Conservation (phyloP, 2,113 vertebrate genomes). For the Lasiurus borealis region DNA sequence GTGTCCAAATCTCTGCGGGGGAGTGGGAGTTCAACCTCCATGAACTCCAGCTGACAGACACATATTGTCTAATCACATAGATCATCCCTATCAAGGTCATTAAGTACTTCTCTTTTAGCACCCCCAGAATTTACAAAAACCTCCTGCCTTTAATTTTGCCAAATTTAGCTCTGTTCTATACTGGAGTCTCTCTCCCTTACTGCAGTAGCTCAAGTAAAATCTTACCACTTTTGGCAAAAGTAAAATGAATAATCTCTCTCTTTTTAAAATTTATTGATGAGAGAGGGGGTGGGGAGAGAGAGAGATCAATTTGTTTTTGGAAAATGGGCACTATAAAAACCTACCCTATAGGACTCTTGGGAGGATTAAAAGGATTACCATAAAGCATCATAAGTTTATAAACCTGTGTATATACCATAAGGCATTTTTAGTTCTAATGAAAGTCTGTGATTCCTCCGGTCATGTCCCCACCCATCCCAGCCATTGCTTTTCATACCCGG, state of each 20-base stretch:
- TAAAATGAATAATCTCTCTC: not conserved
- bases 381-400: constrained; percentile 10
- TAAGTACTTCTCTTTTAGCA: not conserved
- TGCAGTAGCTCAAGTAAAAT: not conserved
- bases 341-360: not conserved
- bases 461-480: not conserved
- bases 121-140: not conserved
- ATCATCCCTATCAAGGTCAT: not conserved
- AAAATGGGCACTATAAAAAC: not conserved
- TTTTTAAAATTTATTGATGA: not conserved
- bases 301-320: not conserved
- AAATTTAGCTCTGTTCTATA: not conserved
- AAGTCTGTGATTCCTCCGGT: not conserved
- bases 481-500: not conserved
- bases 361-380: not conserved
- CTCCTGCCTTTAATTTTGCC: not conserved
- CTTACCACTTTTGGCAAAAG: not conserved
- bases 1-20: not conserved
- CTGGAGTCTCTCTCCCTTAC: not conserved
- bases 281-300: no score
- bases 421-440: not conserved
- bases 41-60: not conserved
- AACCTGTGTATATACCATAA: not conserved
- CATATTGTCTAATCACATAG: no score
- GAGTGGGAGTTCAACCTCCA: not conserved